These are phyloP conservation scores for Dasypolia templi DNA, from an alignment of 2,888 invertebrate species.

Conservation along the genomic window DNA sequence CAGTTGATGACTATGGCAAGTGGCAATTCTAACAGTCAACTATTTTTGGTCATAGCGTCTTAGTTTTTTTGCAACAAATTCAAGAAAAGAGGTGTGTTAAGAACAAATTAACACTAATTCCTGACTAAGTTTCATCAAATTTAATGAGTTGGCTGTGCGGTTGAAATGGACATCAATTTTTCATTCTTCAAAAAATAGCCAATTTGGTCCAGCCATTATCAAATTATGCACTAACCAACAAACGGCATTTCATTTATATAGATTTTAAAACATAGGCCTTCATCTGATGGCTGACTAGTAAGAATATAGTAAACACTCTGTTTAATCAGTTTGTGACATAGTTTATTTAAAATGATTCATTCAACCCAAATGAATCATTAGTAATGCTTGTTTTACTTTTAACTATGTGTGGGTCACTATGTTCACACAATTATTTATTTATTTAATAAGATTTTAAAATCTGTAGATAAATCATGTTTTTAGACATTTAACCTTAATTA, in stretches of 20 bases:
- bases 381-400: slow-evolving; percentile 31
- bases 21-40: no score
- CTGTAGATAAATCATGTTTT: neutral
- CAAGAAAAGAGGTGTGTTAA: no score
- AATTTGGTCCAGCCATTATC: neutral
- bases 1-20: no score
- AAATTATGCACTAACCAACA: no score
- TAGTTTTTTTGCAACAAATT: no score
- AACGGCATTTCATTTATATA: neutral
- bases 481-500: neutral
- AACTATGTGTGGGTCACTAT: slow-evolving; percentile 11
- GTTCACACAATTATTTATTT: slow-evolving; percentile 8
- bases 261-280: neutral
- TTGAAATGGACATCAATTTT: no score
- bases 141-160: no score
- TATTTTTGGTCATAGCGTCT: no score
- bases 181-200: no score
- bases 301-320: slow-evolving; percentile 8
- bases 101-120: no score
- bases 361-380: slow-evolving; percentile 29
- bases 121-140: no score
- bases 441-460: neutral
- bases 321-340: slow-evolving; percentile 16
- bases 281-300: neutral
- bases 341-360: slow-evolving; percentile 31